Percentiles rank a stretch among this genome's conserved stretches.
Conservation (phyloP, 1,140 invertebrate genomes). For the Aethina tumida region DNA sequence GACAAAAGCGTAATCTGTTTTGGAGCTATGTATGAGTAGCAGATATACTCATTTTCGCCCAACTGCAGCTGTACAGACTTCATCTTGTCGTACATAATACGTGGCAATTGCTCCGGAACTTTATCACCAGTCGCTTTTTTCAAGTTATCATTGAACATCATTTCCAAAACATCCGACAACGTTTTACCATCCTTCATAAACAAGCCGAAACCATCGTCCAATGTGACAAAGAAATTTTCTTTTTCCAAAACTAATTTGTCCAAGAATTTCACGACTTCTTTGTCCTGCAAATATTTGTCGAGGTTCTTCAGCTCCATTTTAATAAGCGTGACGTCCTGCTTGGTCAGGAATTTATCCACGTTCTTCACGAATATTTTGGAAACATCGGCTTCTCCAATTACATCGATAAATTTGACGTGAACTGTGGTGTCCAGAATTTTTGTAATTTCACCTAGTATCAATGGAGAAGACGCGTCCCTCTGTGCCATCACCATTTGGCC, state of each 20-base stretch:
- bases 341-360: slow-evolving; percentile 8
- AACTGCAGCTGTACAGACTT: slow-evolving; percentile 5
- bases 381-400: slow-evolving; percentile 8
- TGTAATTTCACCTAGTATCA: slow-evolving; percentile 6
- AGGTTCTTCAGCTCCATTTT: slow-evolving; percentile 1
- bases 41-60: slow-evolving; percentile 7
- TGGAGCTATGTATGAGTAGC: slow-evolving; percentile 5
- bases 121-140: no score
- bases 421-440: slow-evolving; percentile 1
- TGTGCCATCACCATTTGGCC: slow-evolving; percentile 15
- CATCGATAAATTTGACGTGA: slow-evolving; percentile 13
- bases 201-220: neutral
- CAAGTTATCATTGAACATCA: no score
- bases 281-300: neutral
- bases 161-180: no score
- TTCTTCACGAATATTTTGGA: slow-evolving; percentile 11
- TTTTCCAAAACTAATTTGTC: slow-evolving; percentile 4
- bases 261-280: slow-evolving; percentile 5
- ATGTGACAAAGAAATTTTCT: slow-evolving; percentile 12
- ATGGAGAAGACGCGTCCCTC: slow-evolving; percentile 6
- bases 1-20: slow-evolving; percentile 8
- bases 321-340: slow-evolving; percentile 5
- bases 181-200: neutral
- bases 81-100: slow-evolving; percentile 8
- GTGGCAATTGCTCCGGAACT: neutral